These are phyloP conservation scores for Apodemus speciosus DNA, from an alignment of 2,113 vertebrate genomes.

Conservation along the genomic window DNA sequence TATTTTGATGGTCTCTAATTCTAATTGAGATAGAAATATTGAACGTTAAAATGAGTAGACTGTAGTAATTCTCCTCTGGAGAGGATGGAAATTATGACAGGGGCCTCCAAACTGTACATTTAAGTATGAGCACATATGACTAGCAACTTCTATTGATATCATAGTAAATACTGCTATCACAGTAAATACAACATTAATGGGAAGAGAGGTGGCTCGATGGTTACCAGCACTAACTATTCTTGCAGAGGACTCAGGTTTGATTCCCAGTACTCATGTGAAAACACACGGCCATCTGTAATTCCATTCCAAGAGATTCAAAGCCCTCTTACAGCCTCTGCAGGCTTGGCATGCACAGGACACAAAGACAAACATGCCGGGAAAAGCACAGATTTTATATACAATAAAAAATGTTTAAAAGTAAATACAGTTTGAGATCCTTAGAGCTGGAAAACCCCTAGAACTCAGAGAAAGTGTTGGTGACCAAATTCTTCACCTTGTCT, in stretches of 20 bases:
- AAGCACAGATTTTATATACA: neutral
- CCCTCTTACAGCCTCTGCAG: neutral
- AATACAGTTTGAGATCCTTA: neutral
- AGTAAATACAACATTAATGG: neutral
- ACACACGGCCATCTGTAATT: too few species aligned
- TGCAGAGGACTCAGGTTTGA: neutral
- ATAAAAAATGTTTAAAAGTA: neutral
- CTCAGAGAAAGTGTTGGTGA: neutral
- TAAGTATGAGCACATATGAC: neutral
- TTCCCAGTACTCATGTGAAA: neutral
- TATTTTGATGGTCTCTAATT: neutral
- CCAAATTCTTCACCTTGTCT: neutral
- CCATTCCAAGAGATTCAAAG: neutral
- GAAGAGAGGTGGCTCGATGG: neutral
- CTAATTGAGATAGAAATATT: neutral
- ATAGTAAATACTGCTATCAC: neutral
- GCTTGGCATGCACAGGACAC: neutral
- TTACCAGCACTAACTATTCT: too few species aligned
- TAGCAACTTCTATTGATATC: neutral
- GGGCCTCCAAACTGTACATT: neutral
- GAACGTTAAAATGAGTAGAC: neutral
- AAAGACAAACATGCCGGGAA: neutral
- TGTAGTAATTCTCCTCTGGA: neutral
- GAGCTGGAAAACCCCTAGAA: neutral
- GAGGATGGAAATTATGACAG: neutral